Evolutionary conservation across 23 tunicate species (phyloP).

Genomic region (Oikopleura dioica): DNA sequence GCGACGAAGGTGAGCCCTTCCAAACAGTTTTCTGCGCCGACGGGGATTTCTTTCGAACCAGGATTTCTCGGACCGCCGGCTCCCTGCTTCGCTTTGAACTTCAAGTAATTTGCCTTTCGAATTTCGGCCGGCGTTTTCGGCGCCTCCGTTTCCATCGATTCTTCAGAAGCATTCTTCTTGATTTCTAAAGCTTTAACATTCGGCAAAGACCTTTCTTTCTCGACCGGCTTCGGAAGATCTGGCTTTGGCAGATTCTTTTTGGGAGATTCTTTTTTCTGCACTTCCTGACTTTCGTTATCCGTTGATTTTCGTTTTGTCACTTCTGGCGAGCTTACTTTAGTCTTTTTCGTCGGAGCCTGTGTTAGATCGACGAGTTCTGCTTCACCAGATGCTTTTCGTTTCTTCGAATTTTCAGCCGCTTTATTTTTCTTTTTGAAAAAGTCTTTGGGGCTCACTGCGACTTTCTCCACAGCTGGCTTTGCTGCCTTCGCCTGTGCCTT

Average conservation of each 20-base stretch:
- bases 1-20: conserved; percentile 64
- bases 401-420: too few species aligned
- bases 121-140: background rate
- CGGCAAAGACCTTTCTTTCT: background rate
- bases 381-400: too few species aligned
- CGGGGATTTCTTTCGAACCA: conserved; percentile 52
- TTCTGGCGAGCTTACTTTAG: background rate
- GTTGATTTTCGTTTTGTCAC: background rate
- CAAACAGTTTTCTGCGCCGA: conserved; percentile 47
- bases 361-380: too few species aligned
- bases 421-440: too few species aligned
- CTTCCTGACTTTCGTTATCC: background rate
- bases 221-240: background rate
- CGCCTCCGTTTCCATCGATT: background rate
- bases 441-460: too few species aligned
- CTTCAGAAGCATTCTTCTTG: background rate
- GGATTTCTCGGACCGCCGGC: conserved; percentile 59
- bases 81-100: conserved; percentile 9
- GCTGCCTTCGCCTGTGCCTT: too few species aligned
- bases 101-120: background rate
- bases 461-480: too few species aligned
- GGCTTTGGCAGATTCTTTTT: background rate
- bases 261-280: background rate
- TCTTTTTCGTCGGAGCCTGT: too few species aligned
- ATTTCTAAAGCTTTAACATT: background rate